A percentile compares a stretch with the other conserved stretches of the same genome.
phyloP scores from a whole-genome alignment of 2,113 vertebrate species.

The Pluvianellus socialis region DNA sequence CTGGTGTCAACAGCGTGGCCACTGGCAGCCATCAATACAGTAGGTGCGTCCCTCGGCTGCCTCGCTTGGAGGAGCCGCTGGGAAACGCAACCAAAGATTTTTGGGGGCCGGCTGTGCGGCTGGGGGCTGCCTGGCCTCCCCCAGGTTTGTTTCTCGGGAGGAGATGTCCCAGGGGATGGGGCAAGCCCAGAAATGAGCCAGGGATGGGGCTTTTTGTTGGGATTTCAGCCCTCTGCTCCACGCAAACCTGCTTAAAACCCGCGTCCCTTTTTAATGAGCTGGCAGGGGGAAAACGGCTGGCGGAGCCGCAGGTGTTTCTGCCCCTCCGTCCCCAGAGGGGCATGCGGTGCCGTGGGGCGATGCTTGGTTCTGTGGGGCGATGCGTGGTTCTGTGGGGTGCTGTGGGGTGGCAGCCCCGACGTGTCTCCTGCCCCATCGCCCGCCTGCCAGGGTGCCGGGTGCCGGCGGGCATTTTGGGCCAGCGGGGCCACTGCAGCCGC shows the following conservation, averaged over 20 bases:
- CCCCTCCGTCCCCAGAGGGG: fast-evolving
- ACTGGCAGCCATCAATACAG: fast-evolving
- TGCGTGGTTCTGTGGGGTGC: background rate
- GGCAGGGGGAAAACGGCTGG: no score
- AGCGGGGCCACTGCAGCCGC: background rate
- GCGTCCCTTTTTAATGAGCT: background rate
- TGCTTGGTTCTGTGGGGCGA: background rate
- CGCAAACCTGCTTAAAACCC: background rate
- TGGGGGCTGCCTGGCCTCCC: background rate
- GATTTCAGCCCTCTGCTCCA: background rate
- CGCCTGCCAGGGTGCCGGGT: background rate
- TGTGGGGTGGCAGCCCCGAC: background rate
- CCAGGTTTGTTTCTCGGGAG: background rate
- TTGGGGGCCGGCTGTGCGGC: background rate
- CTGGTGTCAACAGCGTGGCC: fast-evolving
- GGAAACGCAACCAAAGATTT: background rate
- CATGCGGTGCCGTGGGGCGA: no score
- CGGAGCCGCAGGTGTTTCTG: background rate
- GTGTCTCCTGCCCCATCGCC: background rate
- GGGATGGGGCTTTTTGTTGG: background rate
- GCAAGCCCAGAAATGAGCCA: background rate
- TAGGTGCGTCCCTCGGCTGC: background rate
- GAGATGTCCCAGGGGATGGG: background rate
- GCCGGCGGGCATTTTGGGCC: fast-evolving
- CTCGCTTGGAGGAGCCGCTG: background rate